phyloP scores from a whole-genome alignment of 2,797 vertebrate species.

The Percopsis omiscomaycus region DNA sequence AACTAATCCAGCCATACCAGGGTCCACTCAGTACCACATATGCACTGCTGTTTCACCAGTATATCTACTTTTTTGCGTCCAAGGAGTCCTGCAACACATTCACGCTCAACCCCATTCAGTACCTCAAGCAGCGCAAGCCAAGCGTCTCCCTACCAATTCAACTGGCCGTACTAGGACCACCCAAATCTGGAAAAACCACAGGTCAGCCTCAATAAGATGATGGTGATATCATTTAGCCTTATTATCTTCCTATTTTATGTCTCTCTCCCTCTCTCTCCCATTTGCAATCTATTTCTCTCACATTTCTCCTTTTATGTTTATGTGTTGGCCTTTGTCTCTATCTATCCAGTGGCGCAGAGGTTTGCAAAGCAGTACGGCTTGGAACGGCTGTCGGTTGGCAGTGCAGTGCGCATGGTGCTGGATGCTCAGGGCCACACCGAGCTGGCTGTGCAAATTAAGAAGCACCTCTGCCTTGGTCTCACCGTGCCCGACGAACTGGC shows the following conservation, averaged over 20 bases:
- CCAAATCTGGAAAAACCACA: conserved; percentile 95
- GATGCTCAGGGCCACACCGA: conserved; percentile 74
- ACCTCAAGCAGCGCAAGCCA: conserved; percentile 86
- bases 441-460: conserved; percentile 76
- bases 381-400: conserved; percentile 81
- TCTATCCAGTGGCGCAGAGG: conserved; percentile 81
- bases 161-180: conserved; percentile 87
- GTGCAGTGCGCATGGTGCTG: conserved; percentile 80
- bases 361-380: conserved; percentile 83
- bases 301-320: not conserved
- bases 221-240: not conserved
- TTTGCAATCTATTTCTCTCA: not conserved
- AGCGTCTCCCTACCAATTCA: conserved; percentile 79
- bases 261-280: not conserved
- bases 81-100: conserved; percentile 86
- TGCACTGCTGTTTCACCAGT: conserved; percentile 86
- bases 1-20: conserved; percentile 81
- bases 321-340: conserved; percentile 6
- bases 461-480: conserved; percentile 81
- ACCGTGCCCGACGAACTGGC: conserved; percentile 86
- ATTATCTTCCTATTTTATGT: not conserved
- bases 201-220: conserved; percentile 63
- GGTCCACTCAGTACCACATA: conserved; percentile 68
- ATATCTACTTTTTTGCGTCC: conserved; percentile 90
- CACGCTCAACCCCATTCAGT: conserved; percentile 90